Evolutionary conservation across 2,888 invertebrate genomes (phyloP).

Genomic region (Sympetrum striolatum): DNA sequence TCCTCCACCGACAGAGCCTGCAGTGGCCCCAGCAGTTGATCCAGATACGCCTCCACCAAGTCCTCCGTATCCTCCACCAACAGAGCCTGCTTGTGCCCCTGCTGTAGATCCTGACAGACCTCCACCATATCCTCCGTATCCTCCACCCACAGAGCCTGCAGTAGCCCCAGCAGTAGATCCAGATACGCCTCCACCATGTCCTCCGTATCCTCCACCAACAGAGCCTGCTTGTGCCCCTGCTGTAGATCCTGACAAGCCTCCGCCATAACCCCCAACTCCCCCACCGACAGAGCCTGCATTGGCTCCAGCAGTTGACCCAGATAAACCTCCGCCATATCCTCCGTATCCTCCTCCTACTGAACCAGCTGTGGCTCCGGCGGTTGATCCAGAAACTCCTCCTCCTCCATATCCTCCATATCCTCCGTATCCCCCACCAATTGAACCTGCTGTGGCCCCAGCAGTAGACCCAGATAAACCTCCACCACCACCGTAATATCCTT

Average conservation of each 20-base stretch:
- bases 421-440: not conserved
- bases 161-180: not conserved
- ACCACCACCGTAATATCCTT: not conserved
- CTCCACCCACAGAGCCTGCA: not conserved
- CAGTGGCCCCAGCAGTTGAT: not conserved
- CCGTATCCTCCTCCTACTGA: not conserved
- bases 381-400: not conserved
- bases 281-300: not conserved
- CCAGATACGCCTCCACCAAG: not conserved
- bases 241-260: not conserved
- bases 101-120: not conserved
- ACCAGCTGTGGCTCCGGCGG: not conserved
- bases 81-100: not conserved
- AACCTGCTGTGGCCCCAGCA: not conserved
- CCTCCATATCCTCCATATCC: not conserved
- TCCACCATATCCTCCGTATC: not conserved
- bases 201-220: not conserved
- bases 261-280: not conserved
- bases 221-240: not conserved
- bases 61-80: not conserved
- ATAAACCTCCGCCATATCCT: not conserved
- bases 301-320: not conserved
- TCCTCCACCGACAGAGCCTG: not conserved
- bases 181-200: not conserved
- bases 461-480: not conserved